Evolutionary conservation across 2,888 invertebrate genomes (phyloP), one percentile per base, ranked within the genome.

Genomic region (Dicyrtoma fusca): DNA sequence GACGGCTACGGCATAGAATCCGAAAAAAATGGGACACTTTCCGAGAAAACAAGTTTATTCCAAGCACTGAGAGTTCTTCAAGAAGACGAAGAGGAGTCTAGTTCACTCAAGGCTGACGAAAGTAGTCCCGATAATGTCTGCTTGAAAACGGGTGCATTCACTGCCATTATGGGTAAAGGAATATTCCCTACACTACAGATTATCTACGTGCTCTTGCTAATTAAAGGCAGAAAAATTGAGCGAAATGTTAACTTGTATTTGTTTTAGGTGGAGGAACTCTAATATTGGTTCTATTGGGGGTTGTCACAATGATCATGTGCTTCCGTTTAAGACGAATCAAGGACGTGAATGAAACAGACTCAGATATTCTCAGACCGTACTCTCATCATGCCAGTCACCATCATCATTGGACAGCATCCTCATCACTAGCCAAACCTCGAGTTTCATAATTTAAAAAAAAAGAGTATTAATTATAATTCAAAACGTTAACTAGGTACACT

Each of bases 41-140:
- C 94, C 0, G 95, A 95, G 85, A 95, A 94, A 83, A 89, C 95
- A 53, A 94, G 92, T 81, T 87, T 95, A 68, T 95, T 94, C 85
- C 95, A 95, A 83, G 92, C 94, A 0, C 84, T 95, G 69, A 86
- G 94, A 74, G 95, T 95, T 8, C 84, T 95, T 68, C 93, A 94
- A 82, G 94, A 94, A 82, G 92, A 91, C 0, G 94, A 94, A 82
- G 93, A 93, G 82, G 77, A 78, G 19, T 14, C 66, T 13, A 74
- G 69, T 53, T 75, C 79, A 17, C 34, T 73, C 23, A 76, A 74
- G 68, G 73, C 77, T 26, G 76, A 73, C 45, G 74, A 77, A 26
- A 76, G 65, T 44, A 70, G 45, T 23, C 85, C 86, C 71, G 87
- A 87, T 25, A 88, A 88, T 81, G 90, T 91, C 1, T 92, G 92